These are phyloP conservation scores for Trematomus loennbergii DNA, from an alignment of 2,113 vertebrate species.

Conservation along the genomic window DNA sequence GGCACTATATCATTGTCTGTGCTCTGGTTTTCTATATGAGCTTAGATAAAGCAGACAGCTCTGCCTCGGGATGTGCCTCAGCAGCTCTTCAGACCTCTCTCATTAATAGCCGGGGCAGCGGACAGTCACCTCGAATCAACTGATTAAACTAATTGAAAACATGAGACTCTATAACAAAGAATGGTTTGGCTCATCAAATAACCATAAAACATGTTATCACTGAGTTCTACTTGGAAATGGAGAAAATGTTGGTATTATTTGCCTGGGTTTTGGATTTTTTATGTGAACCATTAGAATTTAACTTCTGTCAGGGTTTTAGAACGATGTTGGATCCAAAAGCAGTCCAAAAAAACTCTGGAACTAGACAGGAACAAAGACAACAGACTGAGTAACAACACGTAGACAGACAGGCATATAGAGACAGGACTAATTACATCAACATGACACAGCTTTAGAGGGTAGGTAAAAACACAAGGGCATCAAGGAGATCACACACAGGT, in stretches of 20 bases:
- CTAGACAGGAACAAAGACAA: too few relatives aligned
- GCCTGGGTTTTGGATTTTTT: background rate
- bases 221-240: too few relatives aligned
- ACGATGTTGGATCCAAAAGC: too few relatives aligned
- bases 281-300: background rate
- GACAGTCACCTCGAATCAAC: constrained; percentile 63
- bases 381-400: too few relatives aligned
- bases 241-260: background rate
- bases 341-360: too few relatives aligned
- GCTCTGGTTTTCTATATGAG: constrained; percentile 57
- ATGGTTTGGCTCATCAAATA: background rate
- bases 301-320: background rate
- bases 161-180: constrained; percentile 3
- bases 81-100: constrained; percentile 62
- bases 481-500: too few relatives aligned
- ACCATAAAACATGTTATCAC: background rate
- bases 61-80: constrained; percentile 65
- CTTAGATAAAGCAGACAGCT: constrained; percentile 71
- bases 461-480: too few relatives aligned
- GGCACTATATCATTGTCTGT: constrained; percentile 74
- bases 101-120: constrained; percentile 71
- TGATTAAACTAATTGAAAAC: constrained; percentile 65
- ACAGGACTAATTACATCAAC: too few relatives aligned
- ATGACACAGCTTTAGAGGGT: too few relatives aligned
- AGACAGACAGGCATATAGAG: too few relatives aligned